Conservation (phyloP, 2,888 invertebrate genomes). For the Noctua pronuba region DNA sequence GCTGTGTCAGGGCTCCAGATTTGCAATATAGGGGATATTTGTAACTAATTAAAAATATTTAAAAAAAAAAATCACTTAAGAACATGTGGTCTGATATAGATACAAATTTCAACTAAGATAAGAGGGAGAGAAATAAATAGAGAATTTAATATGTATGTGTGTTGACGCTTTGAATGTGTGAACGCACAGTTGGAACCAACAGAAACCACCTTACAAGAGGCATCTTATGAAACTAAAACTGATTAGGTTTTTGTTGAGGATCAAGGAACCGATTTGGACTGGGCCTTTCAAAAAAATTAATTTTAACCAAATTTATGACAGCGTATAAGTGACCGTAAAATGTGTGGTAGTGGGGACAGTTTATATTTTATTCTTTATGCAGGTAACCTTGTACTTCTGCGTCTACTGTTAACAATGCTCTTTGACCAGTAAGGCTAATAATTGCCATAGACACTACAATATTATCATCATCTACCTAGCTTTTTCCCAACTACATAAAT, state of each 20-base stretch:
- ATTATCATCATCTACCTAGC: not conserved
- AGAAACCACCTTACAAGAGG: not conserved
- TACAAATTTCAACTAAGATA: not conserved
- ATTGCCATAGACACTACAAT: not conserved
- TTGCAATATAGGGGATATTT: not conserved
- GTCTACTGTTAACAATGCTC: not conserved
- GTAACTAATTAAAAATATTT: too few relatives aligned
- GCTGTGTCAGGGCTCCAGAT: not conserved
- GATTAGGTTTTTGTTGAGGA: not conserved
- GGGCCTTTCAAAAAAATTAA: not conserved
- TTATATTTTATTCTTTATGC: not conserved
- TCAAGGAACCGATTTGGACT: not conserved
- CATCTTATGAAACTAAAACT: not conserved
- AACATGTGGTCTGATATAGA: not conserved
- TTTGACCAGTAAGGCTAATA: not conserved
- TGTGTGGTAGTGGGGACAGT: not conserved
- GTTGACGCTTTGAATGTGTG: not conserved
- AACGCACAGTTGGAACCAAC: not conserved
- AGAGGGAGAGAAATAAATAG: not conserved
- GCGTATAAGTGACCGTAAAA: not conserved
- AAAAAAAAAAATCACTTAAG: not conserved
- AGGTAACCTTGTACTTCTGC: not conserved
- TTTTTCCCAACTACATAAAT: not conserved
- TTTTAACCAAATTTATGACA: not conserved
- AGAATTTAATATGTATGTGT: not conserved